A percentile compares a stretch with the other conserved stretches of the same genome.
These are phyloP conservation scores for Cephus runcator DNA, from an alignment of 2,888 invertebrate species.

Conservation along the genomic window DNA sequence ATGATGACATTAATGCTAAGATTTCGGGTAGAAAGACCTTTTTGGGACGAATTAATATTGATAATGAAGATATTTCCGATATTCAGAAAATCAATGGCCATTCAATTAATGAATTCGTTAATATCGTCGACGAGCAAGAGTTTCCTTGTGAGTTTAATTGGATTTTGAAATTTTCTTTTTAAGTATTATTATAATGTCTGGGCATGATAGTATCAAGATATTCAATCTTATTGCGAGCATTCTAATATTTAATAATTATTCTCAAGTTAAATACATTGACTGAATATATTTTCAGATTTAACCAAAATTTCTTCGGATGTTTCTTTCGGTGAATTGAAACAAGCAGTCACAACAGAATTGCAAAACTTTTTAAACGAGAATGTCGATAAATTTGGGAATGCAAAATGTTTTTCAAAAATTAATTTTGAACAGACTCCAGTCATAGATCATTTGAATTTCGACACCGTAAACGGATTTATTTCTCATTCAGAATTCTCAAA, in stretches of 20 bases:
- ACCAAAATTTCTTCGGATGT: conserved; percentile 39
- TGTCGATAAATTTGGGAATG: conserved; percentile 2
- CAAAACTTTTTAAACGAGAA: conserved; percentile 26
- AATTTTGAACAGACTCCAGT: background rate
- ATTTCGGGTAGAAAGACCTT: conserved; percentile 68
- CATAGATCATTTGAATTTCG: conserved; percentile 26
- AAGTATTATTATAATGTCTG: too few relatives aligned
- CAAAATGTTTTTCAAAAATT: conserved; percentile 31
- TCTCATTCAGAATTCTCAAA: conserved; percentile 28
- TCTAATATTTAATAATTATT: too few relatives aligned
- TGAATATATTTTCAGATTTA: conserved; percentile 36
- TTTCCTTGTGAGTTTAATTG: conserved; percentile 50
- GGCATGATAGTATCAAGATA: background rate
- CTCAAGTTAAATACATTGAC: background rate
- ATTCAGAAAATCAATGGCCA: conserved; percentile 66
- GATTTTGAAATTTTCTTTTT: background rate
- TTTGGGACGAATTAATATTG: conserved; percentile 57
- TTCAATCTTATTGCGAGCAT: background rate
- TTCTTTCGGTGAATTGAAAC: conserved; percentile 34
- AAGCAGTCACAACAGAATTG: conserved; percentile 30
- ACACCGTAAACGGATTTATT: conserved; percentile 33
- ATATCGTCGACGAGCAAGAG: conserved; percentile 66
- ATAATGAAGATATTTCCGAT: conserved; percentile 60
- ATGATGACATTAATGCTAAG: conserved; percentile 51
- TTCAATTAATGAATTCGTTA: conserved; percentile 65